Percentiles rank a stretch among this genome's conserved stretches.
These are phyloP conservation scores for Phalacrocorax brasilianus DNA, from an alignment of 2,113 vertebrate species.

Conservation along the genomic window DNA sequence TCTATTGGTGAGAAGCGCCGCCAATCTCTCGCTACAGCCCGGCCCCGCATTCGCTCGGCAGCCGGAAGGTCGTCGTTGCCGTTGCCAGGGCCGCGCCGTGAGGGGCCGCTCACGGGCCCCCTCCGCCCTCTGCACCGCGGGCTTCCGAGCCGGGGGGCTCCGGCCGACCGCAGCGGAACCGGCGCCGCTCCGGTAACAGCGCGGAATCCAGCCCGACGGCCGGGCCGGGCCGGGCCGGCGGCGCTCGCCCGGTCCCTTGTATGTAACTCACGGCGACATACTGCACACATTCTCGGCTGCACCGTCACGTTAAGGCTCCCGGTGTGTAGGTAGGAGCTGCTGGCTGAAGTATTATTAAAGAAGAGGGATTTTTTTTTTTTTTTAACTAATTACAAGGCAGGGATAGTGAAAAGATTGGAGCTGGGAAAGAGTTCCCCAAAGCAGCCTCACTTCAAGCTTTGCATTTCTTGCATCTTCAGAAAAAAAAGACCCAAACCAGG, in stretches of 20 bases:
- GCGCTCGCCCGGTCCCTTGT: neutral
- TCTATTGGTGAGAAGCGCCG: no score
- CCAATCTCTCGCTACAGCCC: no score
- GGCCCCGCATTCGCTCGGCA: no score
- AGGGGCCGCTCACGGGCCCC: no score
- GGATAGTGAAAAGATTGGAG: neutral
- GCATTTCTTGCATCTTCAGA: neutral
- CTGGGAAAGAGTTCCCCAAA: neutral
- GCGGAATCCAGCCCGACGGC: neutral
- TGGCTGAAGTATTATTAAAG: neutral
- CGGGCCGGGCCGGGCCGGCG: neutral
- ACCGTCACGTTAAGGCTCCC: rapidly evolving
- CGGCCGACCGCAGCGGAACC: neutral
- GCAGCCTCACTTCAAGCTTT: neutral
- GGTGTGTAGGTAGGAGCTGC: neutral
- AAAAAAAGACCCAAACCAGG: no score
- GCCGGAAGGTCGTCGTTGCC: no score
- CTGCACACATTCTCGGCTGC: rapidly evolving
- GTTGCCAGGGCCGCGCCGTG: no score
- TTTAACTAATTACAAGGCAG: neutral
- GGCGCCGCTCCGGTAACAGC: neutral
- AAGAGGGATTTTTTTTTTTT: neutral
- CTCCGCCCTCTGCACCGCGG: no score
- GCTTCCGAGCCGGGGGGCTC: neutral
- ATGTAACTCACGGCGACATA: rapidly evolving